A percentile compares a stretch with the other conserved stretches of the same genome.
phyloP scores from a whole-genome alignment of 2,888 invertebrate genomes.

The Calephelis perditalis region DNA sequence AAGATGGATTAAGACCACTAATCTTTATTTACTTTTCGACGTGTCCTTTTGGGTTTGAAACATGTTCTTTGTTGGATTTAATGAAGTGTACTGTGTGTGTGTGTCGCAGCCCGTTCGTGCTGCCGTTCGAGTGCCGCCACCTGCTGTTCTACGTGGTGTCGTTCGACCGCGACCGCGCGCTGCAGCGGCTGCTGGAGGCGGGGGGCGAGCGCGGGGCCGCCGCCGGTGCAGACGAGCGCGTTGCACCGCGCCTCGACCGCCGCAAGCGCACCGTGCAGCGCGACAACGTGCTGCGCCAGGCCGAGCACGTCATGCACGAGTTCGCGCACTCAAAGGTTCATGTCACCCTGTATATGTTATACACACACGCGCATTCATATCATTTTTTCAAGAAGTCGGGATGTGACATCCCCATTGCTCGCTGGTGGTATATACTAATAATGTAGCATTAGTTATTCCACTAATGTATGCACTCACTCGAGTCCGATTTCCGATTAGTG shows the following conservation, averaged over 20 bases:
- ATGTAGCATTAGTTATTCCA: too few relatives aligned
- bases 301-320: constrained; percentile 96
- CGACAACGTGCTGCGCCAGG: constrained; percentile 95
- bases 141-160: constrained; percentile 97
- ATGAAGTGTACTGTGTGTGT: not conserved
- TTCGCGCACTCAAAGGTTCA: constrained; percentile 88
- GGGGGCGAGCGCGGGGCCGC: constrained; percentile 87
- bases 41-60: too few relatives aligned
- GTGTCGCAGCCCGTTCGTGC: constrained; percentile 89
- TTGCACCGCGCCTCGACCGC: constrained; percentile 94
- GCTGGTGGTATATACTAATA: too few relatives aligned
- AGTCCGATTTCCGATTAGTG: too few relatives aligned
- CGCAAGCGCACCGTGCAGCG: constrained; percentile 94
- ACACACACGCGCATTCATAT: not conserved
- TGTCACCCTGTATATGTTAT: too few relatives aligned
- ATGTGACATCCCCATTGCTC: too few relatives aligned
- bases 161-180: constrained; percentile 97
- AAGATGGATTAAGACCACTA: too few relatives aligned
- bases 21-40: too few relatives aligned
- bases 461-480: too few relatives aligned
- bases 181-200: constrained; percentile 95
- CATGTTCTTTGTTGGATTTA: too few relatives aligned
- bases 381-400: too few relatives aligned
- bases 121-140: constrained; percentile 98
- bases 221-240: constrained; percentile 80